phyloP scores from a whole-genome alignment of 2,113 vertebrate species.

The Podiceps cristatus region DNA sequence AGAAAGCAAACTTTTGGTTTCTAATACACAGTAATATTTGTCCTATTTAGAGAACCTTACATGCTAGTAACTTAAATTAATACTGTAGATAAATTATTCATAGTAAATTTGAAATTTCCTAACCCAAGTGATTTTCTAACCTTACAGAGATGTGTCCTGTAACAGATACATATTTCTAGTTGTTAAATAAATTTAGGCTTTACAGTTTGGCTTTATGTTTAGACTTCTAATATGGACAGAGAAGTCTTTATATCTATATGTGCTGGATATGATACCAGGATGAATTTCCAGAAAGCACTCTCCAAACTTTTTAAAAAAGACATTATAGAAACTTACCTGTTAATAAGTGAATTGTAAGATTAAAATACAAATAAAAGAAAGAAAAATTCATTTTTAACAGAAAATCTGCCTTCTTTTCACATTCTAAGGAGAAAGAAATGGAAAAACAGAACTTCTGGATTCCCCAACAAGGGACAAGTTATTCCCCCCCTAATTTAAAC shows the following conservation, averaged over 20 bases:
- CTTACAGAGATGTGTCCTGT: background rate
- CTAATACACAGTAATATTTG: background rate
- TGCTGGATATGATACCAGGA: background rate
- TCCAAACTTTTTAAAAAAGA: background rate
- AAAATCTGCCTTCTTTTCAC: background rate
- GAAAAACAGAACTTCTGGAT: background rate
- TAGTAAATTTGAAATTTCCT: background rate
- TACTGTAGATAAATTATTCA: background rate
- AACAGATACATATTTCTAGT: background rate
- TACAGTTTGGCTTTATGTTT: background rate
- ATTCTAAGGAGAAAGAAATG: background rate
- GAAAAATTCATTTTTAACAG: background rate
- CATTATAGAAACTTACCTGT: background rate
- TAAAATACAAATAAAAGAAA: background rate
- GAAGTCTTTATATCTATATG: background rate
- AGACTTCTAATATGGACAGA: background rate
- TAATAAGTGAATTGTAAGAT: background rate
- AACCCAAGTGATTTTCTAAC: background rate
- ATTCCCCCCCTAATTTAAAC: background rate
- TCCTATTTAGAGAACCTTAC: background rate
- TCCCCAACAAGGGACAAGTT: background rate
- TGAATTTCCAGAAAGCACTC: background rate
- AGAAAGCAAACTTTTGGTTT: background rate
- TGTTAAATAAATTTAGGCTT: background rate
- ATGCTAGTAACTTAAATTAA: background rate